Evolutionary conservation across 2,113 vertebrate genomes (phyloP), one percentile per base, ranked within the genome.

Genomic region (Caranx melampygus): DNA sequence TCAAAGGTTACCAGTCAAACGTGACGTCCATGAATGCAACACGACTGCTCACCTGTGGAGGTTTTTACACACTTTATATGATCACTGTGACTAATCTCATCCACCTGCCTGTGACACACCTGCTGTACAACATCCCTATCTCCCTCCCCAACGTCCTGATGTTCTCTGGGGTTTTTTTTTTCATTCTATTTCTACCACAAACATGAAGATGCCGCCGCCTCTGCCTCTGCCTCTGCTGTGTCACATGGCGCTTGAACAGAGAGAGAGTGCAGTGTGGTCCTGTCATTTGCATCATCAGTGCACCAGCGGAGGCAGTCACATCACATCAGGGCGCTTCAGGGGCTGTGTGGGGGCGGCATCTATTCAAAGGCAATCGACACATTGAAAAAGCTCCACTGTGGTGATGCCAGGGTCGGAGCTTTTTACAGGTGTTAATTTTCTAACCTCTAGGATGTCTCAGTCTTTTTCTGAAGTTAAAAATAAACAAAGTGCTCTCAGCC

Each of bases 301-400:
- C 11, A 18, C 31, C 60, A 47, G 59, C 31, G 67, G 49, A 42
- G 57, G 86, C 69, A 64, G 84, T 68, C 67, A 12, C 68, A 60
- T 81, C 74, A 14, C 83, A 84, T 82, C 73, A 12, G 78, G 75
- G 57, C 16, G 79, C 77, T 72, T 63, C 6, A 37, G 78, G 78
- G 73, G 52, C 70, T 51, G 72, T 59, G 83, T 58, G 75, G 72
- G 83, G 52, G 52, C 59, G 67, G 55, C 44, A 21, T 55, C 73
- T 75, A 68, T 81, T 85, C 77, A 85, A 57, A 83, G 69, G 60
- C 64, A 81, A 83, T 84, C 83, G 79, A 81, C 70, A 42, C 68
- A 42, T 61, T 72, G 18, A 72, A 35, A 65, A 78, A n/a, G 26
- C 61, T 52, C 69, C 1, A 21, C 64, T 6, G 72, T 9, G 15